Evolutionary conservation across 1,140 invertebrate genomes (phyloP), one percentile per base, ranked within the genome.

Genomic region (Tenebrio molitor): DNA sequence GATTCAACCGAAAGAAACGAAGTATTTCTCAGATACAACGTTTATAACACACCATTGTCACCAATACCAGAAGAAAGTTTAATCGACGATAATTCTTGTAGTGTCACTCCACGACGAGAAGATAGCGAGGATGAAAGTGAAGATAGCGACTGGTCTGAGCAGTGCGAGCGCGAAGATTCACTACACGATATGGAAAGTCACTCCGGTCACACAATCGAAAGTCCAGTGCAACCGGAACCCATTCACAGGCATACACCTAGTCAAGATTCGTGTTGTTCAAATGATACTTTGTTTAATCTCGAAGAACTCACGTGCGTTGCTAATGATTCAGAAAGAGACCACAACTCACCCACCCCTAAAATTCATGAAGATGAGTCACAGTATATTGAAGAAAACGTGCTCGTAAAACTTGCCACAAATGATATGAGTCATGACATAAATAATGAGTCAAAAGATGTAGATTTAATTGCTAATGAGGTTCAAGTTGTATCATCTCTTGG

Each of bases 31-130:
- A 84, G 83, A 79, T 89, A 89, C 70, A 88, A 88, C 74, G 81
- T 85, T 8, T 89, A 87, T 69, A 86, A 86, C 39, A 83, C 85
- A 5, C 87, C 87, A 2, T 77, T 91, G 8, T 89, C 88, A 74
- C 89, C 89, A 2, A 91, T 90, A 42, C 80, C 89, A n/a, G 89
- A 91, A 78, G 89, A 90, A 80, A 85, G 84, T 42, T 86, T 85
- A 23, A 77, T 78, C 69, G 80, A 81, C 10, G 77, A 78, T 63
- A 67, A 68, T 25, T 77, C 74, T 68, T 65, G 46, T 53, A 50
- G 41, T 58, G 53, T 62, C 46, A 77, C 73, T 0, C 74, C 71
- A 34, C 76, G 62, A 76, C 77, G 69, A 75, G 53, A 21, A 19
- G 8, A 23, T 6, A 46, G 39, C 2, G 17, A 58, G 10, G 44